These are phyloP conservation scores for Pitta sordida DNA, from an alignment of 2,113 vertebrate genomes.

Conservation along the genomic window DNA sequence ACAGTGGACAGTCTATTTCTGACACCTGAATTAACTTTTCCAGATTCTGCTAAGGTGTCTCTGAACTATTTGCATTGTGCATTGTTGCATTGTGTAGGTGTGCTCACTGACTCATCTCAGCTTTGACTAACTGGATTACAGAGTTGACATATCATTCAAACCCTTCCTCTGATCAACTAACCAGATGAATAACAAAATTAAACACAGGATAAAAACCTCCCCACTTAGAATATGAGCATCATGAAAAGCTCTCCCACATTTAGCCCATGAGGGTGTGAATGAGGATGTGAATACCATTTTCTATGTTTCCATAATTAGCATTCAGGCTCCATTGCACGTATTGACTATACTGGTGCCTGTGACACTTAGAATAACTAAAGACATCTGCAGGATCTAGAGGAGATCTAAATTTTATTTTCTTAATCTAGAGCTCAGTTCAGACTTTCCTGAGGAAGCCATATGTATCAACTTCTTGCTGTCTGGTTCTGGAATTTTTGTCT, in stretches of 20 bases:
- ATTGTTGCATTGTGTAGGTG: not conserved
- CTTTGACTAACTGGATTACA: not conserved
- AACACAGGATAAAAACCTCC: not conserved
- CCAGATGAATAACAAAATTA: not conserved
- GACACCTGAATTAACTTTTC: not conserved
- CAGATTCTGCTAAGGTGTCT: not conserved
- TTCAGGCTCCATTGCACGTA: not conserved
- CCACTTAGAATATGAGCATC: not conserved
- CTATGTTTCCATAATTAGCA: not conserved
- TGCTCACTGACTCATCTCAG: not conserved
- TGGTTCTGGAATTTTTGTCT: not conserved
- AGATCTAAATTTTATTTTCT: not conserved
- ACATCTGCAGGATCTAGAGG: not conserved
- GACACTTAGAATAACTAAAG: not conserved
- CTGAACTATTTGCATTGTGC: not conserved
- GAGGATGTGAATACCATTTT: not conserved
- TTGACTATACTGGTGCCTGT: not conserved
- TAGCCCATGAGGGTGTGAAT: not conserved
- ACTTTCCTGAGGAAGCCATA: not conserved
- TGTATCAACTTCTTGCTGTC: not conserved
- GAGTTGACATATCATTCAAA: not conserved
- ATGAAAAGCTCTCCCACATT: not conserved
- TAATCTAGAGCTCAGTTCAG: not conserved
- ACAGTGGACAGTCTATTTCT: not conserved
- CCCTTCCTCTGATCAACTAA: not conserved